Evolutionary conservation across 2,113 vertebrate genomes (phyloP), one percentile per base, ranked within the genome.

Genomic region (Fregetta grallaria): DNA sequence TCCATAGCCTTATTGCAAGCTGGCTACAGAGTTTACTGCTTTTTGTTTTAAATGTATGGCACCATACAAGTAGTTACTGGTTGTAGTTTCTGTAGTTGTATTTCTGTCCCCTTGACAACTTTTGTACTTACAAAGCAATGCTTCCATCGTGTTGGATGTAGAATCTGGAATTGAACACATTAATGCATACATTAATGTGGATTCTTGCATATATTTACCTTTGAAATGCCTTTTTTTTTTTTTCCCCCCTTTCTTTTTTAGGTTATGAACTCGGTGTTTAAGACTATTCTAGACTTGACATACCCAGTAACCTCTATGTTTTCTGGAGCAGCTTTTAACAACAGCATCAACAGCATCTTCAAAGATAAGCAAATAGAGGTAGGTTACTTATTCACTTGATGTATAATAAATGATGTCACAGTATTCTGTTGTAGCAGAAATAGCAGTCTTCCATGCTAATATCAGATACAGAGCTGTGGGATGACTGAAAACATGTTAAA

Each of bases 301-400:
- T 99, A 99, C 86, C 99, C 99, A 5, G 98, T 99, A 84, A 99
- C 99, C 17, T 99, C 99, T 32, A 99, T 99, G 99, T 99, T 99
- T 96, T 99, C 99, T 15, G 99, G 99, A 65, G 98, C 99, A 0
- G 97, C 99, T 79, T 99, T 99, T 93, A 99, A 99, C 97, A 98
- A 96, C 23, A 97, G 98, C 96, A 94, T 99, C 93, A 98, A 98
- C 83, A 96, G 97, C 22, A 93, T 99, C 94, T 99, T 99, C 96
- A 98, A 98, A 86, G 98, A 98, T 85, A 99, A 98, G 94, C 99
- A 99, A 98, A 99, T 99, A 4, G 99, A 99, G 99, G 99, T 99
- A 42, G 70, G 97, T 47, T 53, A 7, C 55, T 78, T 21, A 2
- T 55, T 67, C 22, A 6, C 55, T 34, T 62, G 6, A 4, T 11